phyloP scores from a whole-genome alignment of 2,113 vertebrate genomes.

The Zonotrichia leucophrys region DNA sequence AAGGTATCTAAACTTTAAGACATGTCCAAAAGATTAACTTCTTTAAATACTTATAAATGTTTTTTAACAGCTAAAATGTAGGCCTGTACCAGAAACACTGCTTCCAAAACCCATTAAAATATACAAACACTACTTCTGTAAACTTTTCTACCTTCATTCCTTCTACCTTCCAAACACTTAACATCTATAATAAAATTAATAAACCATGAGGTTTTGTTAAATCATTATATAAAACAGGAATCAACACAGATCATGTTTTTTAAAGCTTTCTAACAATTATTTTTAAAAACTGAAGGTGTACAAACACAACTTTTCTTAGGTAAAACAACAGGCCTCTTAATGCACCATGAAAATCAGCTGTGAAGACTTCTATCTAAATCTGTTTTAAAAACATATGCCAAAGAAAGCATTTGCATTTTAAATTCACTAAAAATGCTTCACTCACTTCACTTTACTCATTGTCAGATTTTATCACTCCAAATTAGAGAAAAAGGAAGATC shows the following conservation, averaged over 20 bases:
- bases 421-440: background rate
- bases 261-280: background rate
- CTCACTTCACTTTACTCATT: background rate
- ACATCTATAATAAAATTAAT: background rate
- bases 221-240: background rate
- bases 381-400: background rate
- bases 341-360: background rate
- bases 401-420: background rate
- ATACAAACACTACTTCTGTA: background rate
- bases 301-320: background rate
- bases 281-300: background rate
- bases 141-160: background rate
- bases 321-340: background rate
- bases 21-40: background rate
- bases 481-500: background rate
- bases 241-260: background rate
- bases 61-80: background rate
- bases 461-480: background rate
- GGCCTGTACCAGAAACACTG: background rate
- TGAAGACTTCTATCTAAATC: background rate
- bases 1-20: background rate
- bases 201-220: background rate
- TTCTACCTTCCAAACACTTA: background rate
- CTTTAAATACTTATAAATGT: background rate
- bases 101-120: background rate